phyloP scores from a whole-genome alignment of 2,888 invertebrate species.

The Agrotis puta region DNA sequence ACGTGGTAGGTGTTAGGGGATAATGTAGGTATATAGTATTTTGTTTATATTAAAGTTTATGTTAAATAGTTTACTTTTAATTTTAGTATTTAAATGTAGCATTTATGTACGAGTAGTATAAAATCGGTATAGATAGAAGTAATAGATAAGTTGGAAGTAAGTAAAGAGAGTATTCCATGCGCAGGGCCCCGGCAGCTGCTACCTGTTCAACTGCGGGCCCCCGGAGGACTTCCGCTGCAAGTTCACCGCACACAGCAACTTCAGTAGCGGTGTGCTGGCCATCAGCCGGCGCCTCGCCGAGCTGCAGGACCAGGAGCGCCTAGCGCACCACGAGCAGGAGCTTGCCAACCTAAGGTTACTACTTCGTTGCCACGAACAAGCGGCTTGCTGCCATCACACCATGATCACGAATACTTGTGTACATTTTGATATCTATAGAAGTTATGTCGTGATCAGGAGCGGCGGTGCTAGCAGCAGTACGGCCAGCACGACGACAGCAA shows the following conservation, averaged over 20 bases:
- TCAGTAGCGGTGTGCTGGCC: constrained; percentile 96
- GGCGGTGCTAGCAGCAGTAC: constrained; percentile 69
- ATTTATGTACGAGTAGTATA: no score
- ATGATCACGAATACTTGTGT: background rate
- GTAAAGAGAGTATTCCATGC: background rate
- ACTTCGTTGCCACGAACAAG: constrained; percentile 64
- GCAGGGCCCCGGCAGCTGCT: constrained; percentile 96
- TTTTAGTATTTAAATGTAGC: no score
- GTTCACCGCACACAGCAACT: constrained; percentile 96
- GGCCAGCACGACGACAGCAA: constrained; percentile 61
- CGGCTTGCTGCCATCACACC: constrained; percentile 27
- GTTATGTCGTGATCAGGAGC: constrained; percentile 58
- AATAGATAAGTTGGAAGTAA: no score
- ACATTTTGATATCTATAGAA: no score
- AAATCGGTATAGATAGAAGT: no score
- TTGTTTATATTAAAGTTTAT: no score
- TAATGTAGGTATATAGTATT: no score
- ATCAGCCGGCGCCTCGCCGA: constrained; percentile 92
- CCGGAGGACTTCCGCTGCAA: constrained; percentile 98
- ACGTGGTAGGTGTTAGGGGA: no score
- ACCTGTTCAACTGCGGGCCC: constrained; percentile 97
- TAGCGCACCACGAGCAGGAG: constrained; percentile 94
- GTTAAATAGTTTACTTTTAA: no score
- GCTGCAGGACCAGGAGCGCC: constrained; percentile 93
- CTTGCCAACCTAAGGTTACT: constrained; percentile 92